Conservation (phyloP, 2,797 vertebrate species). For the Lindbergichthys nudifrons region DNA sequence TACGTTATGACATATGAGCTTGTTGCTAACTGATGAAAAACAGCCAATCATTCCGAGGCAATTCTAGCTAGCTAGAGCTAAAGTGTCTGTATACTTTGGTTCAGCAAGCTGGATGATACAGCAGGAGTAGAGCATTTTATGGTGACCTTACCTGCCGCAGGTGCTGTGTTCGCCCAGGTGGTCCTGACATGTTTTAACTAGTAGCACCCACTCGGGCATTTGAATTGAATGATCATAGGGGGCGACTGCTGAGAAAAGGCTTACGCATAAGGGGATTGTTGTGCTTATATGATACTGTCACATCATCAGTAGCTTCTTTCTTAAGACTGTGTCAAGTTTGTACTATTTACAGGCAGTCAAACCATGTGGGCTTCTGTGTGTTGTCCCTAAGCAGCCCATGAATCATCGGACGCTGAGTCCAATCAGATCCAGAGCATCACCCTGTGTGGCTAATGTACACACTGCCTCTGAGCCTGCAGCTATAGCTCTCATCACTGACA, state of each 20-base stretch:
- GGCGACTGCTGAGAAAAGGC: neutral
- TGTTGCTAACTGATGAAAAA: neutral
- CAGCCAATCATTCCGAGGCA: no score
- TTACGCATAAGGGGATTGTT: neutral
- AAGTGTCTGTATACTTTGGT: neutral
- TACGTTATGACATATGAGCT: slow-evolving; percentile 12
- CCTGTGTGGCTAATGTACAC: slow-evolving; percentile 49
- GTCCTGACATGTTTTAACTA: neutral
- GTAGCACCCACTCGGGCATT: neutral
- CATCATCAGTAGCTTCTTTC: neutral
- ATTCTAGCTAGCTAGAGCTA: slow-evolving; percentile 12
- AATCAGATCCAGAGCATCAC: slow-evolving; percentile 60
- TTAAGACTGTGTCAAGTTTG: slow-evolving; percentile 24
- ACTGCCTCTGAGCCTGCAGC: slow-evolving; percentile 66
- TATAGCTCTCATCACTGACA: slow-evolving; percentile 70
- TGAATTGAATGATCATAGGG: neutral
- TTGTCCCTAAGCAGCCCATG: slow-evolving; percentile 55
- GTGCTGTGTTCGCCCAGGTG: slow-evolving; percentile 15
- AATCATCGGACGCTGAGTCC: slow-evolving; percentile 63
- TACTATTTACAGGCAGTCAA: slow-evolving; percentile 14
- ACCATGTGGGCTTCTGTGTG: slow-evolving; percentile 62
- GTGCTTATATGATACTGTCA: neutral
- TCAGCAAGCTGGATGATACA: neutral
- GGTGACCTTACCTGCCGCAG: slow-evolving; percentile 26
- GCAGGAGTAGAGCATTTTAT: neutral